Base-by-base conservation (phyloP, 1,140 invertebrate genomes). In the Spodoptera frugiperda region DNA sequence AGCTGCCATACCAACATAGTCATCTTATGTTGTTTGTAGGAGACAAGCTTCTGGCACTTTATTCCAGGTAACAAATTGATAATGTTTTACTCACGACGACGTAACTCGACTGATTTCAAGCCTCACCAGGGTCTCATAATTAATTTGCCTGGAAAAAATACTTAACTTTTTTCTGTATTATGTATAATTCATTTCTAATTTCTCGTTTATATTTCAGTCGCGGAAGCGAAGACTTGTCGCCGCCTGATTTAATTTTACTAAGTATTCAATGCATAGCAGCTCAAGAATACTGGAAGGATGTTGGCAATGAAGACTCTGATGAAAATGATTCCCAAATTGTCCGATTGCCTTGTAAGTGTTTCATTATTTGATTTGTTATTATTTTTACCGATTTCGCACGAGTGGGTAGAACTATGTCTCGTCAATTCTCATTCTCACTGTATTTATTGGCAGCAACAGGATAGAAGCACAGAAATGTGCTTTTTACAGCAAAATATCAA, bases 221-320 rank as follows among this genome's bases (percentile, higher is more conserved):
- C 25, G 91, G 92, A 15, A 87, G 87, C 83, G 92, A 93, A 82
- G 92, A 92, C 63, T 74, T 93, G 6, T 84, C 87, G 63, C 89
- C 92, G 1, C 85, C 91, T 44, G 92, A 92, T 79, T 80, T 93
- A 19, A 93, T 92, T 68, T 76, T 93, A 17, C 72, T 92, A 48
- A 93, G 91, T 71, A 88, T 91, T 12, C 92, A 93, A 67, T 92
- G 90, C 72, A 84, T 93, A 44, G 92, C 92, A 0, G 92, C 92
- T 14, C 91, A 92, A 75, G 91, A 92, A 59, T 88, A 91, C 78
- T 93, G 92, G 92, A 79, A 79, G 57, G 82, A 90, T 39, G 11
- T 82, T 57, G 77, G 84, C n/a, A 53, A 79, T 55, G 78, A 84
- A 17, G 59, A 78, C 0, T 25, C 30, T 6, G 39, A 73, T 30